These are phyloP conservation scores for Dryobotodes eremita DNA, from an alignment of 2,888 invertebrate genomes.

Conservation along the genomic window DNA sequence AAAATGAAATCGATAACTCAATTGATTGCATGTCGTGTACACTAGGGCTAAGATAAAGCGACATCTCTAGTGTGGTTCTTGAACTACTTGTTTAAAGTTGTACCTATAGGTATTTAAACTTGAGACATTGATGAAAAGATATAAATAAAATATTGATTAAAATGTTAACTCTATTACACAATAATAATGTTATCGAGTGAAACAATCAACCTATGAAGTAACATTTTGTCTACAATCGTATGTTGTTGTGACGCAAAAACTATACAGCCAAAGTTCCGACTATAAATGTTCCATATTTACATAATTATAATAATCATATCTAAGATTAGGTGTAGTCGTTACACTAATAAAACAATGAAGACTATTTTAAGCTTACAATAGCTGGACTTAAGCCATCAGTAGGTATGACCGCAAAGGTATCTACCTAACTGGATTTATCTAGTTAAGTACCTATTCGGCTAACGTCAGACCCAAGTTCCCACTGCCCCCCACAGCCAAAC, in stretches of 20 bases:
- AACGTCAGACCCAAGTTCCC: background rate
- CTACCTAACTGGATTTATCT: background rate
- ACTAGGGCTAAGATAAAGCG: background rate
- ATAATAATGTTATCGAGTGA: background rate
- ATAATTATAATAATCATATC: slow-evolving; percentile 13
- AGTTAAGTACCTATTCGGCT: background rate
- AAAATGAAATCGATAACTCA: slow-evolving; percentile 35
- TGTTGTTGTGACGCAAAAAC: slow-evolving; percentile 1
- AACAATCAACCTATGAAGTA: background rate
- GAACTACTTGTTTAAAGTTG: no score
- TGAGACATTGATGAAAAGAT: background rate
- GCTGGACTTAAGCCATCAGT: background rate
- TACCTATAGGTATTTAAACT: background rate
- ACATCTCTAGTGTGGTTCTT: background rate
- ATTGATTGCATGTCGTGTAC: slow-evolving; percentile 9
- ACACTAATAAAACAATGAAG: slow-evolving; percentile 15
- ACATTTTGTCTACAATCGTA: background rate
- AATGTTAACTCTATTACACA: background rate
- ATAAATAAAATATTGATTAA: background rate
- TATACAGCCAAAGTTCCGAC: background rate
- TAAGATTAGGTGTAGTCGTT: background rate
- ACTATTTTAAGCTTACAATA: background rate
- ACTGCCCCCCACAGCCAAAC: background rate
- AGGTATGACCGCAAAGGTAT: background rate
- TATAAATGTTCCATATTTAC: background rate